phyloP scores from a whole-genome alignment of 1,140 invertebrate species.

The Nylanderia fulva region DNA sequence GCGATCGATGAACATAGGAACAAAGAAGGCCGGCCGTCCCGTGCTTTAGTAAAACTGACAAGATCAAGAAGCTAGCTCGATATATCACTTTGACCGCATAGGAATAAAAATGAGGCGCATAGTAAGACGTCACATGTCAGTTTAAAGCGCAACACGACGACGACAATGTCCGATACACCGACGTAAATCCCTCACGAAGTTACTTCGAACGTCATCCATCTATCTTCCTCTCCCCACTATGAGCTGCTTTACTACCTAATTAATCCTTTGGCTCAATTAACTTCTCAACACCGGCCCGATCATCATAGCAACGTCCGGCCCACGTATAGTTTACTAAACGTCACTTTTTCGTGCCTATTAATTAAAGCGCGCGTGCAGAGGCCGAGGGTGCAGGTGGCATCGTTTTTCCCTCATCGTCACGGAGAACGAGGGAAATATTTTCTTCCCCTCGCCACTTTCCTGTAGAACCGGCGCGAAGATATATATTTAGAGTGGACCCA shows the following conservation, averaged over 20 bases:
- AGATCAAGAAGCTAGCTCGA: constrained; percentile 51
- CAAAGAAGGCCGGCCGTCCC: not conserved
- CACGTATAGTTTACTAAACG: constrained; percentile 62
- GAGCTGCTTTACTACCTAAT: constrained; percentile 57
- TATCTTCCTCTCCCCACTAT: constrained; percentile 42
- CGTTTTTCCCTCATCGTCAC: constrained; percentile 54
- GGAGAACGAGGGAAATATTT: constrained; percentile 39
- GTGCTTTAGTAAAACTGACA: constrained; percentile 40
- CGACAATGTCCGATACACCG: constrained; percentile 58
- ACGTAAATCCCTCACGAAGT: constrained; percentile 15
- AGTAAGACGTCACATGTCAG: constrained; percentile 64
- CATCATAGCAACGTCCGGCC: constrained; percentile 32
- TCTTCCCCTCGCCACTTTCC: constrained; percentile 17
- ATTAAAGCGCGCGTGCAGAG: constrained; percentile 51
- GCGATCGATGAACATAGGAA: constrained; percentile 18
- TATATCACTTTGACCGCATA: constrained; percentile 39
- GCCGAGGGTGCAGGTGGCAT: constrained; percentile 47
- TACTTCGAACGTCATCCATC: constrained; percentile 48
- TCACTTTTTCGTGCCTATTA: constrained; percentile 69
- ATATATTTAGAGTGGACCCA: constrained; percentile 49
- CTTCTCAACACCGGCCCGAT: constrained; percentile 36
- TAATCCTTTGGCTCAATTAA: constrained; percentile 63
- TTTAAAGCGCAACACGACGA: constrained; percentile 40
- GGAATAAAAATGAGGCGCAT: constrained; percentile 48
- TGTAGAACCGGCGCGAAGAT: constrained; percentile 41